These are phyloP conservation scores for Dryomyza anilis DNA, from an alignment of 2,888 invertebrate species.

Conservation along the genomic window DNA sequence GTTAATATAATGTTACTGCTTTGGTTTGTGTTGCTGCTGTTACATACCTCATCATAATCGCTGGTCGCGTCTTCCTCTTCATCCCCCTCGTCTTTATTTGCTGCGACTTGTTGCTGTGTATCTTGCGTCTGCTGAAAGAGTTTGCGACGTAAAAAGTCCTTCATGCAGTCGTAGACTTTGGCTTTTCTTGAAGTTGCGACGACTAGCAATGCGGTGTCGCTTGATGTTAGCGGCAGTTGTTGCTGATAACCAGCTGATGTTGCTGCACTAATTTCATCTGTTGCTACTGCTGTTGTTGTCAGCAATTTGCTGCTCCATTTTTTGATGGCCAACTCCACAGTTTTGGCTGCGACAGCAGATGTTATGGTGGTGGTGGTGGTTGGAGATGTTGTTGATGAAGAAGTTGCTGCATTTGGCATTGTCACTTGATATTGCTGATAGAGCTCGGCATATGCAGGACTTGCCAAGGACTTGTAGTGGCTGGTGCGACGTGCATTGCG, in stretches of 20 bases:
- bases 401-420: conserved; percentile 4
- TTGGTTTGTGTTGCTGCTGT: neutral
- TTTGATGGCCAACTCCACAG: conserved; percentile 45
- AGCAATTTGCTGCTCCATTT: conserved; percentile 50
- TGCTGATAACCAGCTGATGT: conserved; percentile 22
- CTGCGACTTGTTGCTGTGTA: neutral
- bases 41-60: conserved; percentile 50
- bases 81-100: conserved; percentile 17
- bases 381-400: conserved; percentile 23
- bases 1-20: neutral
- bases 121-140: conserved; percentile 43
- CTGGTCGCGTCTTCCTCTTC: conserved; percentile 45
- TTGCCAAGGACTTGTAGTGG: conserved; percentile 32
- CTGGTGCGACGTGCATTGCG: neutral
- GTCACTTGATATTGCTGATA: conserved; percentile 40
- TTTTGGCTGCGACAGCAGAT: conserved; percentile 38
- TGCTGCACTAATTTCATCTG: conserved; percentile 21
- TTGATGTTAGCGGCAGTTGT: conserved; percentile 8
- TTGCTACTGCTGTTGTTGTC: conserved; percentile 21
- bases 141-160: conserved; percentile 54
- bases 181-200: conserved; percentile 31
- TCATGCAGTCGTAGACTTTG: conserved; percentile 58
- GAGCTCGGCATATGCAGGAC: conserved; percentile 48
- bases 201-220: conserved; percentile 7
- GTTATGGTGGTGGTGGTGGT: conserved; percentile 23